Conservation (phyloP, 2,797 vertebrate genomes). For the Amblyraja radiata region DNA sequence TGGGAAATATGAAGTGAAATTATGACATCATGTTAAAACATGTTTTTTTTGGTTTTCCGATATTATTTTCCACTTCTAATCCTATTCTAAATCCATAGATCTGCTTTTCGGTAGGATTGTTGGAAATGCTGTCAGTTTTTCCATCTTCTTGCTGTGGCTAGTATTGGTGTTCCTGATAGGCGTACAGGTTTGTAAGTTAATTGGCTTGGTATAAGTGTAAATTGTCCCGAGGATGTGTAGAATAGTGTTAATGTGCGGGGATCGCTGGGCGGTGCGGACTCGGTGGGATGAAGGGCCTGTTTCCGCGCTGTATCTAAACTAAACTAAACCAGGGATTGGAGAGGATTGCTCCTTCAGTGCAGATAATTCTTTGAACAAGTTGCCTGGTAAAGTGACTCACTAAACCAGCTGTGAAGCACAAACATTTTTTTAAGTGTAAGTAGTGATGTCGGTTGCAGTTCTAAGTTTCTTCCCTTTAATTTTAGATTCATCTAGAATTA, state of each 20-base stretch:
- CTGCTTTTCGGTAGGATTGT: not conserved
- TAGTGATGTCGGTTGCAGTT: not conserved
- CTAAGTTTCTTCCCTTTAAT: not conserved
- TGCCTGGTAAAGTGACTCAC: too few relatives aligned
- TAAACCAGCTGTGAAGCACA: not conserved
- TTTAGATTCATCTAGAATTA: too few relatives aligned
- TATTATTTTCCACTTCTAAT: not conserved
- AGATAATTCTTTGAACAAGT: not conserved
- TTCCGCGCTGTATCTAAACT: not conserved
- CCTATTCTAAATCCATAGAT: not conserved
- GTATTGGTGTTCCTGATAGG: too few relatives aligned
- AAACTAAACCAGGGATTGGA: not conserved
- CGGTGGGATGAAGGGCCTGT: too few relatives aligned
- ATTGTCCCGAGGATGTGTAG: too few relatives aligned
- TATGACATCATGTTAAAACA: not conserved
- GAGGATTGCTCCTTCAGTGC: not conserved
- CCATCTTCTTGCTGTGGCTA: not conserved
- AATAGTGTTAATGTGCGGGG: too few relatives aligned
- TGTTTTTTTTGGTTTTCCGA: not conserved
- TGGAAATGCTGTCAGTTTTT: not conserved
- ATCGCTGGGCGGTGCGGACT: too few relatives aligned
- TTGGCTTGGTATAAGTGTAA: too few relatives aligned
- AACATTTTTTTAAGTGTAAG: not conserved
- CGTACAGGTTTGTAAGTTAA: too few relatives aligned
- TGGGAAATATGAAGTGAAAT: not conserved